Conservation (phyloP, 2,797 vertebrate species). For the Monodelphis domestica region DNA sequence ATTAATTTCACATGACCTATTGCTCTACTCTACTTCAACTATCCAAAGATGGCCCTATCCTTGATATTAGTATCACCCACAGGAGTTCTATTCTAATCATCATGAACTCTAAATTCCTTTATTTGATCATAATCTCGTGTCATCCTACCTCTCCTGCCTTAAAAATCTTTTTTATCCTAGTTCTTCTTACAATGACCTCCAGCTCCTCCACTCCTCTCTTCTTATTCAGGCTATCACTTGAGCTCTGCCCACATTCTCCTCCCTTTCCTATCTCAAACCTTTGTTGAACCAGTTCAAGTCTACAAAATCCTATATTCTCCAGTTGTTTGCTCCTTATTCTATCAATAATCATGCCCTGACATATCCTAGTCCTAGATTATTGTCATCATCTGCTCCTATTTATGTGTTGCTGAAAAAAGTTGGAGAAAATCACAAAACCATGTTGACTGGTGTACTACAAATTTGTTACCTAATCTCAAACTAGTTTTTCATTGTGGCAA, state of each 20-base stretch:
- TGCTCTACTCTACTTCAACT: background rate
- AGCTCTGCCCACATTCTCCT: background rate
- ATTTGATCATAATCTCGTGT: background rate
- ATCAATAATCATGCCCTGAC: background rate
- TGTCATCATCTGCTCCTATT: too few relatives aligned
- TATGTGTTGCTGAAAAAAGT: too few relatives aligned
- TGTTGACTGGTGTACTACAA: background rate
- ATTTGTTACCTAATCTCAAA: background rate
- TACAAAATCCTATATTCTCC: background rate
- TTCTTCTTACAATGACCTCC: background rate
- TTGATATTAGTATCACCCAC: too few relatives aligned
- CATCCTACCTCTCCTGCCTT: background rate
- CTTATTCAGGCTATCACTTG: background rate
- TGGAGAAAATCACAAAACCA: too few relatives aligned
- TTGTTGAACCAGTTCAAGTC: background rate
- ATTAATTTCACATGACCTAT: background rate
- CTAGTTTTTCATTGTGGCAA: background rate
- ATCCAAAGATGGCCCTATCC: background rate
- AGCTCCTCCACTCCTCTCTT: background rate
- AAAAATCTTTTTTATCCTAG: background rate
- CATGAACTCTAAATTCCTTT: background rate
- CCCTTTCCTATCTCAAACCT: background rate
- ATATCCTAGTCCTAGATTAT: background rate
- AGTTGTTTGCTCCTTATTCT: background rate
- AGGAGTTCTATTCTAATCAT: background rate